These are phyloP conservation scores for Panthera leo DNA, from an alignment of 2,113 vertebrate genomes.

Conservation along the genomic window DNA sequence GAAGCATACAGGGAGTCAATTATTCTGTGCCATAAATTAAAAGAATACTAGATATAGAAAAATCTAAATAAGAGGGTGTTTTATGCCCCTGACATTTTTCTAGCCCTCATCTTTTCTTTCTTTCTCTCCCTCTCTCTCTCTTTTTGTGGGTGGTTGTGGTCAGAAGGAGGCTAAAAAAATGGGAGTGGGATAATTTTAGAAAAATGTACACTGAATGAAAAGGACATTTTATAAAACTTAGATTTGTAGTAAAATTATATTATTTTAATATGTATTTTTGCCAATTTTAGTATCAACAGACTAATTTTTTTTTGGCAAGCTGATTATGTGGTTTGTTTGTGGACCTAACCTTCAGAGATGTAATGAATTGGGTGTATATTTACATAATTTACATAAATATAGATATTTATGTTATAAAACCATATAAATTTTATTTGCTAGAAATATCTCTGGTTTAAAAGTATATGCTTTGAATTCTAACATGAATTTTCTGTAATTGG, in stretches of 20 bases:
- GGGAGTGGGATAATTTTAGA: background rate
- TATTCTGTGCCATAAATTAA: background rate
- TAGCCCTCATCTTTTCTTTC: background rate
- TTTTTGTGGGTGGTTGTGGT: background rate
- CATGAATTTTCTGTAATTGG: slow-evolving; percentile 29
- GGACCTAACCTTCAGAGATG: slow-evolving; percentile 5
- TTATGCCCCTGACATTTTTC: background rate
- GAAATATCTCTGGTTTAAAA: slow-evolving; percentile 40
- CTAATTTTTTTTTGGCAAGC: slow-evolving; percentile 22
- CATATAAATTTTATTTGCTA: slow-evolving; percentile 17
- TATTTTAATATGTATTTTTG: background rate
- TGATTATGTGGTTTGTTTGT: background rate
- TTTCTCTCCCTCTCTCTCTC: background rate
- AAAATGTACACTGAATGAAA: background rate
- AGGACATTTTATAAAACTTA: background rate
- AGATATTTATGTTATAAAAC: background rate
- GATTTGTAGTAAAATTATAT: background rate
- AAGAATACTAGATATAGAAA: background rate
- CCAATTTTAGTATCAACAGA: background rate
- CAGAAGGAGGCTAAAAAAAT: background rate
- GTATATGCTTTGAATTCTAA: slow-evolving; percentile 28
- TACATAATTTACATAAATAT: background rate
- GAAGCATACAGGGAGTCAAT: background rate
- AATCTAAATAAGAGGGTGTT: background rate
- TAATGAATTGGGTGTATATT: background rate